A percentile compares a stretch with the other conserved stretches of the same genome.
Conservation (phyloP, 1,140 invertebrate species). For the Latrodectus geometricus region DNA sequence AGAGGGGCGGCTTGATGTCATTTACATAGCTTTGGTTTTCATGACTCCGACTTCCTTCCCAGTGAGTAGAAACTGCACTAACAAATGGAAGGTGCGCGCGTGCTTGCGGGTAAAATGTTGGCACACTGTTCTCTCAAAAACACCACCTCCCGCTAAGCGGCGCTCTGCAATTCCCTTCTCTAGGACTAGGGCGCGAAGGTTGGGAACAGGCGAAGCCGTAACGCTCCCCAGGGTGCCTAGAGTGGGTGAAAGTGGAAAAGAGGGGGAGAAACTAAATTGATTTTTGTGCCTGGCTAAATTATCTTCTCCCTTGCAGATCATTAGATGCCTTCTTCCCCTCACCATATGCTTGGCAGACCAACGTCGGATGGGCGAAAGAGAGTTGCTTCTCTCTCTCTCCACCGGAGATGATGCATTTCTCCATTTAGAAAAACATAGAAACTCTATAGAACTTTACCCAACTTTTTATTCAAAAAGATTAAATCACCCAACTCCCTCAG, state of each 20-base stretch:
- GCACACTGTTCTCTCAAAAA: conserved; percentile 21
- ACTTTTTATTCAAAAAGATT: neutral
- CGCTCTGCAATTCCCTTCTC: neutral
- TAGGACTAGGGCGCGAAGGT: neutral
- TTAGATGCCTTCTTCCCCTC: conserved; percentile 40
- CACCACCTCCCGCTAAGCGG: conserved; percentile 21
- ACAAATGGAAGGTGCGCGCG: conserved; percentile 46
- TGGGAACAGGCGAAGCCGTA: neutral
- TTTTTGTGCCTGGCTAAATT: conserved; percentile 55
- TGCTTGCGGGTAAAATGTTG: conserved; percentile 6
- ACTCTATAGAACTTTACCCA: neutral
- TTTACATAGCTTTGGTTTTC: conserved; percentile 59
- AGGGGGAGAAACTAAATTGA: conserved; percentile 40
- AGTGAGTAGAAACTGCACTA: conserved; percentile 23
- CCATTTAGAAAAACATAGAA: neutral
- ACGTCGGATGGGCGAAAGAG: conserved; percentile 4
- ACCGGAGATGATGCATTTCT: neutral
- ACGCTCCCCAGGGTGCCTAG: conserved; percentile 22
- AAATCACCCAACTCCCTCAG: neutral
- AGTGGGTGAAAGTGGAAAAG: conserved; percentile 48
- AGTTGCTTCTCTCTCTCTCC: neutral
- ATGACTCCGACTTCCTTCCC: conserved; percentile 21
- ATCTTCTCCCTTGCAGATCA: conserved; percentile 52
- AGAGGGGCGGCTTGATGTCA: conserved; percentile 39
- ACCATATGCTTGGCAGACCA: conserved; percentile 39